A percentile compares a stretch with the other conserved stretches of the same genome.
Evolutionary conservation across 1,140 invertebrate species (phyloP).

Genomic region (Trichogramma pretiosum): DNA sequence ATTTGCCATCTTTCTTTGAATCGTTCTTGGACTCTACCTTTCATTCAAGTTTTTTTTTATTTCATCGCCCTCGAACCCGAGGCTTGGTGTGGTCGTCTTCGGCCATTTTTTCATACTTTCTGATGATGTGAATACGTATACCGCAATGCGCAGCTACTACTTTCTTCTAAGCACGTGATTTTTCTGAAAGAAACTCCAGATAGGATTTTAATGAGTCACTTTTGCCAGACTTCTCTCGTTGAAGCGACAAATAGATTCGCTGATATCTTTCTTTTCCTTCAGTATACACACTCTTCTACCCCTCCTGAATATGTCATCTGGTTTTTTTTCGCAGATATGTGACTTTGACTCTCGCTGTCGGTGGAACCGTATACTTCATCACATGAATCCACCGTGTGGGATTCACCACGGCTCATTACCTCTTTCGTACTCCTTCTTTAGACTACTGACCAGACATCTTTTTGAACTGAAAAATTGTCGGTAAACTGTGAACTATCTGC

Average conservation of each 20-base stretch:
- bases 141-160: no score
- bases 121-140: no score
- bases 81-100: no score
- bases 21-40: slow-evolving; percentile 25
- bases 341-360: background rate
- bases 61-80: no score
- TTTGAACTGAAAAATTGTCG: slow-evolving; percentile 12
- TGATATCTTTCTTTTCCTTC: slow-evolving; percentile 30
- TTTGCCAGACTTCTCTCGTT: slow-evolving; percentile 17
- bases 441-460: slow-evolving; percentile 10
- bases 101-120: no score
- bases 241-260: slow-evolving; percentile 31
- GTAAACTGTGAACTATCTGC: slow-evolving; percentile 12
- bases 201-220: slow-evolving; percentile 35
- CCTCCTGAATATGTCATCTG: slow-evolving; percentile 15
- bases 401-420: background rate
- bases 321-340: slow-evolving; percentile 23
- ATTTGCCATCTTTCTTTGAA: slow-evolving; percentile 35
- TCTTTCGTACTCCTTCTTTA: slow-evolving; percentile 1
- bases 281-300: background rate
- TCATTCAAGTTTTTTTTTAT: no score
- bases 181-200: slow-evolving; percentile 31
- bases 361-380: no score
- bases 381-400: slow-evolving; percentile 15
- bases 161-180: no score